phyloP scores from a whole-genome alignment of 2,113 vertebrate species.

The Coregonus clupeaformis region DNA sequence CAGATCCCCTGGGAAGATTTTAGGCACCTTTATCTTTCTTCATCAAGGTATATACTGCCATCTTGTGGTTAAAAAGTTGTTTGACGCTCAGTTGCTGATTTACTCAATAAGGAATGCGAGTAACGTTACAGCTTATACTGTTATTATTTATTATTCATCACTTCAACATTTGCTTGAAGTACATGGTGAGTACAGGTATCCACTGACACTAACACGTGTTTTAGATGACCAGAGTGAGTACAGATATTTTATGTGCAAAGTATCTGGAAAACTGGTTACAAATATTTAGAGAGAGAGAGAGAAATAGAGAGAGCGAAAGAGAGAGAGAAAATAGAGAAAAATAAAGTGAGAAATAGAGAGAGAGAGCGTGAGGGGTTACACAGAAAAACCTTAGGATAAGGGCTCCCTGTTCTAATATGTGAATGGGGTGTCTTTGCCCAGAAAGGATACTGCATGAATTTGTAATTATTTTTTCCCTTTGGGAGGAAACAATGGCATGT shows the following conservation, averaged over 20 bases:
- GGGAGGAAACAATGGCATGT: constrained; percentile 85
- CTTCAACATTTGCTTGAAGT: too few relatives aligned
- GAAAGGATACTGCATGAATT: constrained; percentile 87
- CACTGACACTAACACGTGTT: too few relatives aligned
- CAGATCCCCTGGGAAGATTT: not conserved
- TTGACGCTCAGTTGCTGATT: not conserved
- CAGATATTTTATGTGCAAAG: too few relatives aligned
- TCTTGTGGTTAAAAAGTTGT: constrained; percentile 43
- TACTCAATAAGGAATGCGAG: too few relatives aligned
- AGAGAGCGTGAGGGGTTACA: too few relatives aligned
- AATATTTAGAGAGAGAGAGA: not conserved
- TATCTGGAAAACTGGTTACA: not conserved
- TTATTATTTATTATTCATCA: too few relatives aligned
- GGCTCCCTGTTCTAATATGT: constrained; percentile 19
- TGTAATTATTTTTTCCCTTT: constrained; percentile 83
- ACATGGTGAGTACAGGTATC: too few relatives aligned
- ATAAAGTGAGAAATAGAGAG: constrained; percentile 25
- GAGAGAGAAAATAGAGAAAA: not conserved
- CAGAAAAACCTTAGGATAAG: too few relatives aligned
- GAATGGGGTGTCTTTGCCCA: constrained; percentile 61
- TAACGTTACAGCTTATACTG: too few relatives aligned
- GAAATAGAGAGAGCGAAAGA: not conserved
- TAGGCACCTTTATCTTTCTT: not conserved
- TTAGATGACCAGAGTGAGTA: too few relatives aligned
- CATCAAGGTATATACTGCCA: constrained; percentile 47